Percentiles rank a stretch among this genome's conserved stretches.
Conservation (phyloP, 2,888 invertebrate genomes). For the Drosophila kambysellisi region DNA sequence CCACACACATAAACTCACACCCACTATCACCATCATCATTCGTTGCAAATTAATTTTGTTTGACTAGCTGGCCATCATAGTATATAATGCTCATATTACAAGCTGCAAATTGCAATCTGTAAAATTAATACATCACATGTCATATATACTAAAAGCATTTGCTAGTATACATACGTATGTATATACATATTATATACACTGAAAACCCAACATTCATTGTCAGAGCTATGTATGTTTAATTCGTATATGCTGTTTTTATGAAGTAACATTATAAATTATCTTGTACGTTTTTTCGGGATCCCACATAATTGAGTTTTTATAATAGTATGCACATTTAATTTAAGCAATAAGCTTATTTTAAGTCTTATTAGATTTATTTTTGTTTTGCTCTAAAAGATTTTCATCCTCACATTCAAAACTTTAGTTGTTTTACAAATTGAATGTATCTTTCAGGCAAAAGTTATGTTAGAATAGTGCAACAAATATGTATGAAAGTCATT, state of each 20-base stretch:
- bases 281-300: neutral
- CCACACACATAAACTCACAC: neutral
- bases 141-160: constrained; percentile 36
- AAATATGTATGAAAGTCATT: neutral
- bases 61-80: constrained; percentile 21
- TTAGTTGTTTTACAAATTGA: neutral
- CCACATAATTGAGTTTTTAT: neutral
- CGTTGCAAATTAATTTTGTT: constrained; percentile 10
- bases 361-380: neutral
- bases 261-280: neutral
- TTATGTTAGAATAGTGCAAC: neutral
- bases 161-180: neutral
- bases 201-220: neutral
- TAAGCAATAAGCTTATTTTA: too few relatives aligned
- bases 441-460: neutral
- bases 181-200: neutral
- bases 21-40: neutral
- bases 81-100: constrained; percentile 37
- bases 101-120: constrained; percentile 64
- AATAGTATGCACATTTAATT: neutral
- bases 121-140: constrained; percentile 75
- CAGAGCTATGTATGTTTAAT: neutral
- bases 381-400: neutral
- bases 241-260: neutral
- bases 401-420: neutral